A percentile compares a stretch with the other conserved stretches of the same genome.
These are phyloP conservation scores for Heterohyrax brucei DNA, from an alignment of 2,797 vertebrate genomes.

Conservation along the genomic window DNA sequence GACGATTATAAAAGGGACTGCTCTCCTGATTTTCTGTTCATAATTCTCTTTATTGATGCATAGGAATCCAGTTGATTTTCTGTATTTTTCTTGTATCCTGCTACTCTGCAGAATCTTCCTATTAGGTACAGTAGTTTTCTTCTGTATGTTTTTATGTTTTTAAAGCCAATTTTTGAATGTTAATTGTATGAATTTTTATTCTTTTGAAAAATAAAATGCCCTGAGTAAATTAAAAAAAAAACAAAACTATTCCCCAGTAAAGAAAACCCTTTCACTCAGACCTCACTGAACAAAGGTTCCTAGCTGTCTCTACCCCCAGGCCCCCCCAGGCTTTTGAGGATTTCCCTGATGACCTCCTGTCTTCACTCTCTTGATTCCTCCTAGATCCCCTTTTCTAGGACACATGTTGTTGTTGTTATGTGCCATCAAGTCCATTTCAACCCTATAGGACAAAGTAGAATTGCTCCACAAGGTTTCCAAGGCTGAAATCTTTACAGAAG, in stretches of 20 bases:
- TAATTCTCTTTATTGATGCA: too few relatives aligned
- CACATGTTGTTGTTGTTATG: background rate
- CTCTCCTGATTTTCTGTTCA: too few relatives aligned
- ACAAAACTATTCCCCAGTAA: background rate
- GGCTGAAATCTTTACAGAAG: background rate
- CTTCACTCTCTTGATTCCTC: background rate
- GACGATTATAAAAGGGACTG: too few relatives aligned
- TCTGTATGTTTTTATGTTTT: background rate
- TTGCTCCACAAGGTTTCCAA: background rate
- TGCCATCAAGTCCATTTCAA: background rate
- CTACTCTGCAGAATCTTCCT: too few relatives aligned
- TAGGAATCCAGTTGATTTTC: too few relatives aligned
- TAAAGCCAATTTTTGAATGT: background rate
- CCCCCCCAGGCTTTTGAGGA: background rate
- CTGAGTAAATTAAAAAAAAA: background rate
- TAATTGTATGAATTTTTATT: background rate
- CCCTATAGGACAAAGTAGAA: background rate
- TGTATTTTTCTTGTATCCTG: too few relatives aligned
- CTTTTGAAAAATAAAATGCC: background rate
- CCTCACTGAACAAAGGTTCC: background rate
- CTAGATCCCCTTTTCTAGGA: background rate
- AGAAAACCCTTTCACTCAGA: background rate
- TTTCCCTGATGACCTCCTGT: background rate
- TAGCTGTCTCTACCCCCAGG: background rate
- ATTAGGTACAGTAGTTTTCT: too few relatives aligned